Percentiles rank a stretch among this genome's conserved stretches.
These are phyloP conservation scores for Seira ritae DNA, from an alignment of 2,888 invertebrate genomes.

Conservation along the genomic window DNA sequence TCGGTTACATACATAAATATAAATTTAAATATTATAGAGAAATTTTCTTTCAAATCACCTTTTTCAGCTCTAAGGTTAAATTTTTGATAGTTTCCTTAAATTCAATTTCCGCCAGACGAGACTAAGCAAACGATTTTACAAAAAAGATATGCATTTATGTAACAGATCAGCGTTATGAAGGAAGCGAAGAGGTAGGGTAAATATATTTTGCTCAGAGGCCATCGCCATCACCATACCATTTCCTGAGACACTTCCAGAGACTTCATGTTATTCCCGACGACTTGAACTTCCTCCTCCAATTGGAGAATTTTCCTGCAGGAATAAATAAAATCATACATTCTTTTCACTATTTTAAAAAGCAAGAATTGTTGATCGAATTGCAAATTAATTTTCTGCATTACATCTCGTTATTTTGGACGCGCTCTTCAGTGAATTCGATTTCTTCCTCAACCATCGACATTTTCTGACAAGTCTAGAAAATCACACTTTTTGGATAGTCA, in stretches of 20 bases:
- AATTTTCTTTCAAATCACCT: constrained; percentile 31
- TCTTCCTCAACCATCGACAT: constrained; percentile 80
- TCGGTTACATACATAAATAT: not conserved
- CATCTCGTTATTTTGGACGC: constrained; percentile 79
- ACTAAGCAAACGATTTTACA: constrained; percentile 27
- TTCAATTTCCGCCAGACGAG: constrained; percentile 51
- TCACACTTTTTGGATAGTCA: too few species aligned
- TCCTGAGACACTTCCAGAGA: constrained; percentile 80
- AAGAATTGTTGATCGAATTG: not conserved
- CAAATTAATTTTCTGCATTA: constrained; percentile 32
- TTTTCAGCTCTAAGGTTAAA: constrained; percentile 44
- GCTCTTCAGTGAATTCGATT: constrained; percentile 80
- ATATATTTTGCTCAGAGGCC: not conserved
- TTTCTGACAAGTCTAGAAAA: constrained; percentile 79
- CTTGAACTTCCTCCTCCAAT: constrained; percentile 81
- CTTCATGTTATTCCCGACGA: constrained; percentile 81
- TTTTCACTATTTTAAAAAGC: too few species aligned
- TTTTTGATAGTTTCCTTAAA: constrained; percentile 47
- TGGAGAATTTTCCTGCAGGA: constrained; percentile 79
- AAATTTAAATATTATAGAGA: not conserved
- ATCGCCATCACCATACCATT: constrained; percentile 75
- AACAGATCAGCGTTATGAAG: not conserved
- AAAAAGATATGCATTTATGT: not conserved
- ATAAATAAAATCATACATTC: not conserved
- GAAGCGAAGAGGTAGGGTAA: not conserved